Evolutionary conservation across 2,113 vertebrate species (phyloP), one percentile per base, ranked within the genome.

Genomic region (Myotis lucifugus): DNA sequence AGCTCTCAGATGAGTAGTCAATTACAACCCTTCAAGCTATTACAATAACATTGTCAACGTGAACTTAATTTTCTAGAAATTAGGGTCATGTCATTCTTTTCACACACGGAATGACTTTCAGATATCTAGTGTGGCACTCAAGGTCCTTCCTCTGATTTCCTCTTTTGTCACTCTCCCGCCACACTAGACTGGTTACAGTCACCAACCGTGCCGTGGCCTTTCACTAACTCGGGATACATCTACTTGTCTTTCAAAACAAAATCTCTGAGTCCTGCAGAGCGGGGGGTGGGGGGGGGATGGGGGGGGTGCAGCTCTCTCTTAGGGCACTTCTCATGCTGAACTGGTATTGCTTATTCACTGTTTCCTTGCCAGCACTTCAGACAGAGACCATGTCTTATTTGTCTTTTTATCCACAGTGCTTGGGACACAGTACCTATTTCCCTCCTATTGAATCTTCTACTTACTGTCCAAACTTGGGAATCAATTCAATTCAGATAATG

Each of bases 31-130:
- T 40, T 69, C 14, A 50, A 37, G 29, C 8, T n/a, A n/a, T 48
- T 66, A 42, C 17, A 67, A 42, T 61, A 66, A 85, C 78, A 69
- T n/a, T 85, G 66, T 84, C 76, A 73, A 46, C 5, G 10, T 23
- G 29, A 72, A 76, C 17, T 74, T 59, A 73, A 90, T 18, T 93
- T 76, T 79, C 40, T 85, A 73, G 66, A 85, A 93, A 85, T 54
- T 76, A 34, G 56, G 52, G 34, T 15, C 61, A 46, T 73, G 56
- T 84, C 18, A 25, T 79, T 27, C 34, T 85, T 67, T 59, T 70
- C 4, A 4, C 19, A 19, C 14, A 67, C 15, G 48, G 40, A 61
- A 25, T 25, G 9, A 27, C 25, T 85, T 90, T 79, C 48, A 84
- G 42, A 15, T 50, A 46, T 21, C 29, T 79, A 40, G 77, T 18